Evolutionary conservation across 2,113 vertebrate species (phyloP).

Genomic region (Balaeniceps rex): DNA sequence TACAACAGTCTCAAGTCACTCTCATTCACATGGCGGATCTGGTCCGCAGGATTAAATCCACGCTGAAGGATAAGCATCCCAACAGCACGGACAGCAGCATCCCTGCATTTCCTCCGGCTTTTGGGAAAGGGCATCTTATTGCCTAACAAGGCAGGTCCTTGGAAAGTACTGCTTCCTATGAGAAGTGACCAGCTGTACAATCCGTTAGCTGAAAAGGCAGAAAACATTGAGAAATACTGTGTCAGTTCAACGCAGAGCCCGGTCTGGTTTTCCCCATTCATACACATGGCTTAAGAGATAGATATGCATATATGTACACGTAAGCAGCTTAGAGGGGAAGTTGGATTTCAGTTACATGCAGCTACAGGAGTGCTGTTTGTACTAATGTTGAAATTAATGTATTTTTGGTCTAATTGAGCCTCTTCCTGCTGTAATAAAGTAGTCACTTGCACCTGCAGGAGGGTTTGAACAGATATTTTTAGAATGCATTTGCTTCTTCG

Average conservation of each 20-base stretch:
- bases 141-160: background rate
- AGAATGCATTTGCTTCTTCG: background rate
- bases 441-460: background rate
- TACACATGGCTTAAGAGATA: background rate
- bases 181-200: too few species aligned
- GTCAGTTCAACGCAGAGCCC: background rate
- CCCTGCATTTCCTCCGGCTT: background rate
- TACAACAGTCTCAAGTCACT: background rate
- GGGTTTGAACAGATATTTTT: background rate
- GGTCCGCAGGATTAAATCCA: fast-evolving
- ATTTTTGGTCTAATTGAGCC: background rate
- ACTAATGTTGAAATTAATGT: background rate
- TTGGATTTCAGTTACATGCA: background rate
- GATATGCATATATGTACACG: too few species aligned
- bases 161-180: background rate
- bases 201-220: background rate
- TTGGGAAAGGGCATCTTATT: background rate
- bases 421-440: background rate
- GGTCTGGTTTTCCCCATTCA: background rate
- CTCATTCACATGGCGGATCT: background rate
- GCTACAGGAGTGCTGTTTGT: background rate
- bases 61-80: background rate
- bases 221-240: background rate
- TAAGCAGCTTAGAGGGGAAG: background rate
- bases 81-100: fast-evolving